Base-by-base conservation (phyloP, 2,888 invertebrate species). In the Meiosimyza platycephala region DNA sequence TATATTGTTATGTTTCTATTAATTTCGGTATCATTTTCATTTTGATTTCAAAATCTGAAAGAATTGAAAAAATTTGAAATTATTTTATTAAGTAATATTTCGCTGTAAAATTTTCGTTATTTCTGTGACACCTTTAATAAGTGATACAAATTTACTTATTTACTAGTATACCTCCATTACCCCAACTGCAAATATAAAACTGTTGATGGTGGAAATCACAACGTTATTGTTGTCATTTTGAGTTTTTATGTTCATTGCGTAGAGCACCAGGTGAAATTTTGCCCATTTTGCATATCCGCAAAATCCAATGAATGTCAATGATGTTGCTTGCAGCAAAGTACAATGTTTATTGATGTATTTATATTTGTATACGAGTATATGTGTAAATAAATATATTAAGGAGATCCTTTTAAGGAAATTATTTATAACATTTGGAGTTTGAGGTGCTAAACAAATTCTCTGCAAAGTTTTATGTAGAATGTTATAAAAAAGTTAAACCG, bases 251-350 rank as follows among this genome's bases (percentile, higher is more conserved):
- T 33, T 22, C 52, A 65, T 59, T 63, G 63, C 40, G 63, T 54
- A 66, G 54, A 15, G 57, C 78, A 81, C 78, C 81, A 83, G 82
- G 82, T 83, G 83, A 78, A 78, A 79, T 80, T 79, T 78, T 75
- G 76, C 78, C 75, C 75, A 75, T 73, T 77, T 76, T 71, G 72
- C 71, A 75, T 72, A 77, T 74, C 62, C 74, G 60, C 78, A 79
- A 82, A 81, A 80, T 82, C 79, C 81, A 79, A 82, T 81, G 82
- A 82, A 82, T 83, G 81, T 80, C 81, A 82, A 82, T 82, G 80
- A 81, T 78, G 78, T 73, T 77, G 75, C 40, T 59, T 72, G 77
- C 72, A 66, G 67, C 47, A 67, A 65, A 33, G 16, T 52, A 40
- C 68, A 68, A 52, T 52, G 9, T 40, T 7, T 9, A 9, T 40